Evolutionary conservation across 2,113 vertebrate species (phyloP).

Genomic region (Aldabrachelys gigantea): DNA sequence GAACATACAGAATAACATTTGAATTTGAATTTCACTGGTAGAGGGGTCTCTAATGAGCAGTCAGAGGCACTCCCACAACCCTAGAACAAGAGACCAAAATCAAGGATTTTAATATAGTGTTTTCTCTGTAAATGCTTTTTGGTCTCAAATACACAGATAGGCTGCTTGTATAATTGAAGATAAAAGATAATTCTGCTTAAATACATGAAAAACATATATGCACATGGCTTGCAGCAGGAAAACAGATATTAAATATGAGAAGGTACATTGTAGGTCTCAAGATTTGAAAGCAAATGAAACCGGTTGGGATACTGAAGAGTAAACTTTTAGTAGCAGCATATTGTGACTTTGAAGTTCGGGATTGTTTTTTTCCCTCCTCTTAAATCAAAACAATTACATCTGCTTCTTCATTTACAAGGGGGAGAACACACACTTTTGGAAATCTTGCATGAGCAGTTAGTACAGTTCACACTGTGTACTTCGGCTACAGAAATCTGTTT

Average conservation of each 20-base stretch:
- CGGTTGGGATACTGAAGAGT: neutral
- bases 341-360: neutral
- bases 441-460: neutral
- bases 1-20: neutral
- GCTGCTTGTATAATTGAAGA: conserved; percentile 62
- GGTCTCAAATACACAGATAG: conserved; percentile 59
- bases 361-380: neutral
- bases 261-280: neutral
- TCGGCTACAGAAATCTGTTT: neutral
- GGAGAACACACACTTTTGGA: neutral
- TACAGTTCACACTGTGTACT: neutral
- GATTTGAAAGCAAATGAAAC: neutral
- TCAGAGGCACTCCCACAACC: conserved; percentile 34
- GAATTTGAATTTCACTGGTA: conserved; percentile 1
- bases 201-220: neutral
- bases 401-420: neutral
- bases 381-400: fast-evolving
- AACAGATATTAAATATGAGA: fast-evolving
- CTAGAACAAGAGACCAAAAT: conserved; percentile 49
- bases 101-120: conserved; percentile 65
- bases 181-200: conserved; percentile 34
- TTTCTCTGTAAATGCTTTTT: conserved; percentile 69
- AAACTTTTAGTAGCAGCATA: neutral
- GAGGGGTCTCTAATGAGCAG: conserved; percentile 61
- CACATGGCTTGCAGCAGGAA: neutral